Conservation (phyloP, 2,797 vertebrate species). For the Urophycis tenuis region DNA sequence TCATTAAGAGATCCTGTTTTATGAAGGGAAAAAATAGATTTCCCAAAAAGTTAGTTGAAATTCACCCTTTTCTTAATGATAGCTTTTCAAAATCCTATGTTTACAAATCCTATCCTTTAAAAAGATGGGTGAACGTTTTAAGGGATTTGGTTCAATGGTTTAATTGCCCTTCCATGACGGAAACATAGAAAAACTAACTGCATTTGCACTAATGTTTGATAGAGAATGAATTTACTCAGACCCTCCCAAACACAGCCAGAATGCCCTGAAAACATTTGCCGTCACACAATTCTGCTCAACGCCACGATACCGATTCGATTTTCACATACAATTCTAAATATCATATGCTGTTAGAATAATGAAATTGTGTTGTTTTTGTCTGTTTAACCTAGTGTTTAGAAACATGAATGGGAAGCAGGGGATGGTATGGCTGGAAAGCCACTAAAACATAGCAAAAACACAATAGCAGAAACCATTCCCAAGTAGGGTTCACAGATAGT, state of each 20-base stretch:
- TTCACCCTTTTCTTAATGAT: not conserved
- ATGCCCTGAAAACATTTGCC: slow-evolving; percentile 14
- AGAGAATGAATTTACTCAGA: not conserved
- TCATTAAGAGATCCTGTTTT: not conserved
- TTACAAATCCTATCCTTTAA: not conserved
- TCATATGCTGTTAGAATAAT: not conserved
- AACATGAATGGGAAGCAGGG: not conserved
- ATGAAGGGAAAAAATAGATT: not conserved
- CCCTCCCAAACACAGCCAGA: slow-evolving; percentile 23
- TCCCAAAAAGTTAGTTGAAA: not conserved
- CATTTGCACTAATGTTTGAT: not conserved
- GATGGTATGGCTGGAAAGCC: not conserved
- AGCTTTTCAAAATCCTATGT: not conserved
- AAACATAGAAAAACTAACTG: not conserved
- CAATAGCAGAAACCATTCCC: not conserved
- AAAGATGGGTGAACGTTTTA: not conserved
- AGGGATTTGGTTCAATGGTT: not conserved
- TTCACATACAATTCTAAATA: slow-evolving; percentile 10
- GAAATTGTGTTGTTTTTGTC: not conserved
- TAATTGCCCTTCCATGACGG: not conserved
- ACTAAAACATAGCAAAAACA: not conserved
- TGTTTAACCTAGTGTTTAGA: not conserved
- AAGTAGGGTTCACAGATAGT: not conserved
- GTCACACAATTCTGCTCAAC: slow-evolving; percentile 7
- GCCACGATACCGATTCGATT: slow-evolving; percentile 6